Base-by-base conservation (phyloP, 2,888 invertebrate genomes). In the Plemyria rubiginata region DNA sequence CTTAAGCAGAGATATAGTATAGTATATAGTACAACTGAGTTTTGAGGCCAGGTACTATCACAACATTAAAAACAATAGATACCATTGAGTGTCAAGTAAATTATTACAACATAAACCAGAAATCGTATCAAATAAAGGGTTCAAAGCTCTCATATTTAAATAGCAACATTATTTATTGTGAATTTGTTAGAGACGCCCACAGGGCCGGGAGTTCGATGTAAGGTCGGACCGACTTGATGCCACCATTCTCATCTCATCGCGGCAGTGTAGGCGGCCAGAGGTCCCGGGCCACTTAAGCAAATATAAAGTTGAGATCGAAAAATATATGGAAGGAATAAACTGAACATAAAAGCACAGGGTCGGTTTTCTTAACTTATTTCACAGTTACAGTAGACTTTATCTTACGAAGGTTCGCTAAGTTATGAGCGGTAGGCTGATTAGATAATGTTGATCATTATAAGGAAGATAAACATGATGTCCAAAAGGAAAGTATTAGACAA, bases 81-180 rank as follows among this genome's bases (percentile, higher is more conserved):
- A 45, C 16, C 9, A 45, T 45, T 45, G 45, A 16, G 16, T 45
- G 45, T 16, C 4, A n/a, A 48, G 13, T 40, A 15, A 36, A 16
- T 51, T 51, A 52, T 40, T 48, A 40, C 55, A 40, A 55, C 22
- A 55, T 36, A 32, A 45, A 54, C 29, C 29, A 29, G 45, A 36
- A 36, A 52, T 32, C 12, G 38, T 41, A 28, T 8, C 32, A 40
- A 62, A 62, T 54, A 51, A 60, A 51, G 54, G 46, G 56, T 62
- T 62, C 40, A 53, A 56, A 56, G 52, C 46, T 52, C 56, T 54
- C 49, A 43, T 60, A 60, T 60, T 60, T 50, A 54, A 54, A 60
- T 54, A 29, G 54, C 48, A 54, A 50, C 54, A 16, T 60, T 60
- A 60, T 54, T 60, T 60, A 54, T 60, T 38, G 49, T 60, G 60